Conservation (phyloP, 1,140 invertebrate species). For the Bemisia tabaci region DNA sequence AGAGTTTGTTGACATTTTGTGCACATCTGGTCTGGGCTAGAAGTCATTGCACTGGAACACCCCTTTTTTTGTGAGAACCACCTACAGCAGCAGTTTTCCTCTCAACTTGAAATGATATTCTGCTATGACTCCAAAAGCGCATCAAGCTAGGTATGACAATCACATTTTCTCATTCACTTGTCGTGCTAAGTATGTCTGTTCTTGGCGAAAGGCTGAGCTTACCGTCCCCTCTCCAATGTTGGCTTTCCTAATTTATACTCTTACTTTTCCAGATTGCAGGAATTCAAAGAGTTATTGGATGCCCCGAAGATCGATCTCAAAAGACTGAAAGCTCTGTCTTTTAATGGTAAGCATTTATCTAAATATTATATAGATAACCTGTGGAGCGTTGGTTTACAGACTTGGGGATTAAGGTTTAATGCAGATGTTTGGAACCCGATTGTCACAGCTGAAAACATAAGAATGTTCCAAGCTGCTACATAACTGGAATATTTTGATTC, state of each 20-base stretch:
- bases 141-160: neutral
- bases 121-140: neutral
- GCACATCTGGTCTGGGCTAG: no score
- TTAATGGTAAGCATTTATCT: constrained; percentile 48
- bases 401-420: no score
- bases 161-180: neutral
- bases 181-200: neutral
- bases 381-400: no score
- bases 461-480: neutral
- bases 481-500: neutral
- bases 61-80: no score
- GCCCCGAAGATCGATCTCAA: constrained; percentile 51
- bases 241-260: no score
- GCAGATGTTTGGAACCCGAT: neutral
- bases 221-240: neutral
- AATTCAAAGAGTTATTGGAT: constrained; percentile 51
- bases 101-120: neutral
- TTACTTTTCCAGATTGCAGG: constrained; percentile 46
- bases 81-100: no score
- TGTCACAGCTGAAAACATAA: constrained; percentile 2
- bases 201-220: neutral
- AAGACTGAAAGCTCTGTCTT: constrained; percentile 49
- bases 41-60: no score
- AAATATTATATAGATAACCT: constrained; percentile 9
- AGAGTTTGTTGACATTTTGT: no score